Evolutionary conservation across 2,888 invertebrate species (phyloP).

Genomic region (Conchocele bisecta): DNA sequence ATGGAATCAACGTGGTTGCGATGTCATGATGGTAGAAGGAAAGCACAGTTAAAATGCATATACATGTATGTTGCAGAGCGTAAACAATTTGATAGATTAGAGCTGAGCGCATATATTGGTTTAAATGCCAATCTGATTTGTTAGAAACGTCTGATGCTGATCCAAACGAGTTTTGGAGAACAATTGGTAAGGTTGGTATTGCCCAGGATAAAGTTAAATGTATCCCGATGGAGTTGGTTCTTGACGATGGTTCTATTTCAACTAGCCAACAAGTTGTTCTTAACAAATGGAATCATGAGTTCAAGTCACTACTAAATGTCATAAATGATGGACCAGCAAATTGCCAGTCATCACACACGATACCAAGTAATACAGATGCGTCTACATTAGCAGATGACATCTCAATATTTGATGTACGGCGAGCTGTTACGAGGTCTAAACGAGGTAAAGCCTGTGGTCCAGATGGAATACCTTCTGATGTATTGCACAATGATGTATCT

Average conservation of each 20-base stretch:
- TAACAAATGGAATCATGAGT: not conserved
- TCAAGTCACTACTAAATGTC: not conserved
- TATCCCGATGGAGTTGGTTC: not conserved
- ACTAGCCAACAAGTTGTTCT: not conserved
- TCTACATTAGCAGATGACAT: no score
- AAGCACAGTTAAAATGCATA: not conserved
- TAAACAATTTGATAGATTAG: conserved; percentile 3
- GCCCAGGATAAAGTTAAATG: not conserved
- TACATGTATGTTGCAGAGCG: not conserved
- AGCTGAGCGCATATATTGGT: not conserved
- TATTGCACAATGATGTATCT: conserved; percentile 23
- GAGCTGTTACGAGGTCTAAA: conserved; percentile 18
- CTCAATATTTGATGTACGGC: not conserved
- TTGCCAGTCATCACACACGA: conserved; percentile 4
- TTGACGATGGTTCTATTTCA: not conserved
- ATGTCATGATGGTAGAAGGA: not conserved
- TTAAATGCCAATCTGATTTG: not conserved
- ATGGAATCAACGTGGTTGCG: not conserved
- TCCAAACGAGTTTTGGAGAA: not conserved
- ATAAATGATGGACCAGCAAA: not conserved
- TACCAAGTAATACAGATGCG: not conserved
- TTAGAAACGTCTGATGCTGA: not conserved
- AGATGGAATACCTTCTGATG: conserved; percentile 21
- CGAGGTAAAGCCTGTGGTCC: conserved; percentile 23
- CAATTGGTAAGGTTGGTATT: not conserved